A percentile compares a stretch with the other conserved stretches of the same genome.
phyloP scores from a whole-genome alignment of 2,797 vertebrate species.

The Natrix natrix region DNA sequence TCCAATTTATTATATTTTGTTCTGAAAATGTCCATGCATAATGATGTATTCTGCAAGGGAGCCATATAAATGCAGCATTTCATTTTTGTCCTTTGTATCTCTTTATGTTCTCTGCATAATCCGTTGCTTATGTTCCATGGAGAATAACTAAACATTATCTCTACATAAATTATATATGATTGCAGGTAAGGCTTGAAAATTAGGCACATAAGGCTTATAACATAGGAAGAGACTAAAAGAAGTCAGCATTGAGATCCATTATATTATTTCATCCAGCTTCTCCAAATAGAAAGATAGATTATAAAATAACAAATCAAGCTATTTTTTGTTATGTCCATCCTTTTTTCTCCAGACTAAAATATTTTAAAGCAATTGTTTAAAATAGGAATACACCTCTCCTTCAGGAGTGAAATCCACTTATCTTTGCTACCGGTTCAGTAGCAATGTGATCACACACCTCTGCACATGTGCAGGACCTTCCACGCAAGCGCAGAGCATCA shows the following conservation, averaged over 20 bases:
- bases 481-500: too few species aligned
- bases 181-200: background rate
- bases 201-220: background rate
- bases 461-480: too few species aligned
- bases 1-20: background rate
- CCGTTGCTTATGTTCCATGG: background rate
- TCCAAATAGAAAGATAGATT: background rate
- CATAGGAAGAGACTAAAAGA: conserved; percentile 11
- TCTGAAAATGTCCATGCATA: background rate
- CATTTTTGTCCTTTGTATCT: background rate
- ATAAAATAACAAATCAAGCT: conserved; percentile 4
- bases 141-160: conserved; percentile 8
- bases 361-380: conserved; percentile 3
- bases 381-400: background rate
- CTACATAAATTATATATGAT: background rate
- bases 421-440: too few species aligned
- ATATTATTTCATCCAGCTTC: background rate
- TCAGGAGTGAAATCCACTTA: background rate
- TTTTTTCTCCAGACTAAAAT: background rate
- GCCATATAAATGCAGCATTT: background rate
- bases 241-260: background rate
- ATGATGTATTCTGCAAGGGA: background rate
- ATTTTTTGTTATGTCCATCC: background rate
- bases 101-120: background rate
- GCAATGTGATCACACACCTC: too few species aligned